phyloP scores from a whole-genome alignment of 2,113 vertebrate species.

The Odontesthes bonariensis region DNA sequence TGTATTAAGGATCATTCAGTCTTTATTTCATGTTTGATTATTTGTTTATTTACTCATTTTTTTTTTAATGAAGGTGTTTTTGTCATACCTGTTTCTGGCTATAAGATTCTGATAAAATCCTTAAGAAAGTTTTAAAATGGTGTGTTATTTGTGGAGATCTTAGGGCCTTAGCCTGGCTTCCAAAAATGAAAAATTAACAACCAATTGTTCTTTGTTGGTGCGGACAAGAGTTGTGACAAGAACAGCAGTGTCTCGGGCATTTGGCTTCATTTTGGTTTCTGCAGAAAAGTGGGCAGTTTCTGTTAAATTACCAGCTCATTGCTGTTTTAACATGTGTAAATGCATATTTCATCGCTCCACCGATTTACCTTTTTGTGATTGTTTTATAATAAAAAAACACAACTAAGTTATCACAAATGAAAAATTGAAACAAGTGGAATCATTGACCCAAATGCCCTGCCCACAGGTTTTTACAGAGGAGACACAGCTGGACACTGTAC shows the following conservation, averaged over 20 bases:
- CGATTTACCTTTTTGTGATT: constrained; percentile 44
- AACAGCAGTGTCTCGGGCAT: constrained; percentile 14
- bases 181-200: constrained; percentile 2
- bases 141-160: constrained; percentile 30
- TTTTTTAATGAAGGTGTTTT: neutral
- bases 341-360: constrained; percentile 5
- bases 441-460: constrained; percentile 59
- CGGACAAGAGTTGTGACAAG: constrained; percentile 23
- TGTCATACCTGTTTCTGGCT: constrained; percentile 17
- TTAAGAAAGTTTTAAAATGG: constrained; percentile 18
- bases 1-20: neutral
- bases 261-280: constrained; percentile 21
- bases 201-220: neutral
- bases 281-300: constrained; percentile 8
- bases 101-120: constrained; percentile 2
- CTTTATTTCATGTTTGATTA: neutral
- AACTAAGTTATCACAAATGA: constrained; percentile 27
- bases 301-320: constrained; percentile 23
- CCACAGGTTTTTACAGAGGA: constrained; percentile 65
- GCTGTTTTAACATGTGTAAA: constrained; percentile 41
- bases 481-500: constrained; percentile 47
- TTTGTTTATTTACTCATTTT: too few species aligned
- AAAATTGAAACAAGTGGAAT: constrained; percentile 33
- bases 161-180: neutral
- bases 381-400: neutral